A percentile compares a stretch with the other conserved stretches of the same genome.
Evolutionary conservation across 2,797 vertebrate species (phyloP).

Genomic region (Squalus acanthias): DNA sequence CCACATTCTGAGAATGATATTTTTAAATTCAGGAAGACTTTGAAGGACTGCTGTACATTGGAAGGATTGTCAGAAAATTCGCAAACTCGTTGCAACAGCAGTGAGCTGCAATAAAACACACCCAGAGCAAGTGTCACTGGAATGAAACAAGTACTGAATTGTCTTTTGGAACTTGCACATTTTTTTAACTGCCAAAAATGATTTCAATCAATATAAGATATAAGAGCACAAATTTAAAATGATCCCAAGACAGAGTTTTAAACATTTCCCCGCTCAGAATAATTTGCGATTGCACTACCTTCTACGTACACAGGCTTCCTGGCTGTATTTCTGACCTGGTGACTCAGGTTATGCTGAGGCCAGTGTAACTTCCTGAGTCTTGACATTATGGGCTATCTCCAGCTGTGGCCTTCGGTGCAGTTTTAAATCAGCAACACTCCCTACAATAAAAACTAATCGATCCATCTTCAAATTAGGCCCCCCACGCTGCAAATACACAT

Average conservation of each 20-base stretch:
- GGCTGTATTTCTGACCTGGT: background rate
- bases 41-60: background rate
- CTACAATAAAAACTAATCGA: background rate
- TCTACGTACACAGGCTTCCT: background rate
- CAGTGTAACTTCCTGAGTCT: background rate
- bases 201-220: background rate
- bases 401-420: background rate
- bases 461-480: background rate
- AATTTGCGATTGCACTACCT: background rate
- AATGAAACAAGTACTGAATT: background rate
- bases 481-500: background rate
- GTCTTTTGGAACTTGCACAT: background rate
- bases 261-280: background rate
- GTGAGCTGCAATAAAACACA: too few relatives aligned
- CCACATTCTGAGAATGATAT: background rate
- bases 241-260: background rate
- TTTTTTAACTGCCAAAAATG: too few relatives aligned
- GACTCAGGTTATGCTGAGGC: background rate
- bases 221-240: background rate
- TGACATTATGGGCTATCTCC: background rate
- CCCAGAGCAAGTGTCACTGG: too few relatives aligned
- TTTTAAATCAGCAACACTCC: background rate
- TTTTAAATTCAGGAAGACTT: background rate
- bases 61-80: too few relatives aligned
- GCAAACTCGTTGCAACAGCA: too few relatives aligned